These are phyloP conservation scores for Odontothrips loti DNA, from an alignment of 2,888 invertebrate genomes.

Conservation along the genomic window DNA sequence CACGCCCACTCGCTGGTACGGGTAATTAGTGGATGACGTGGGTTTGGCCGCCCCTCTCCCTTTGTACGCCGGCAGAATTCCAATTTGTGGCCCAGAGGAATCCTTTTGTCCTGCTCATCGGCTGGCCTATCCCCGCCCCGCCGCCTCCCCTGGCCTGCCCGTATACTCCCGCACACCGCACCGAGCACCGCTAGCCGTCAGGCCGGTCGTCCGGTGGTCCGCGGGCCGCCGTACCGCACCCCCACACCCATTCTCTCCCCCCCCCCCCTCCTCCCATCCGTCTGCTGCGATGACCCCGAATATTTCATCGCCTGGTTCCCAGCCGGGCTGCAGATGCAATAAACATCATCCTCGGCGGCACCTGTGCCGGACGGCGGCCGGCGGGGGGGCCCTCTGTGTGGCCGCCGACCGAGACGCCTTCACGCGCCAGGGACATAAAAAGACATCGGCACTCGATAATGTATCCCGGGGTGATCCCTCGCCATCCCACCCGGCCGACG, in stretches of 20 bases:
- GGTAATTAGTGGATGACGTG: conserved; percentile 6
- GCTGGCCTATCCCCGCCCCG: neutral
- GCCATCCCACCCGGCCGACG: neutral
- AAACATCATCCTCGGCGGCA: too few species aligned
- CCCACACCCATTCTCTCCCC: too few species aligned
- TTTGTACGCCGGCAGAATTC: conserved; percentile 6
- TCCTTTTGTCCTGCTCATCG: neutral
- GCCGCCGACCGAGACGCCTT: too few species aligned
- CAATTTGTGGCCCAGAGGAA: conserved; percentile 3
- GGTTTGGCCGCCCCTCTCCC: neutral
- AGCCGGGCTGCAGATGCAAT: too few species aligned
- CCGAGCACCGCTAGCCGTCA: neutral
- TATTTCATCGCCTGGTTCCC: too few species aligned
- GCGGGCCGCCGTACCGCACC: neutral
- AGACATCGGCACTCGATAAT: conserved; percentile 13
- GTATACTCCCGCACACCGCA: too few species aligned
- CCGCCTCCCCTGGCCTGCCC: neutral
- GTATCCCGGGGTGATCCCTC: neutral
- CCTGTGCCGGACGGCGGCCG: too few species aligned
- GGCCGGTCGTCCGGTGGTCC: neutral
- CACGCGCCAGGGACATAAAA: too few species aligned
- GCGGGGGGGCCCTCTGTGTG: too few species aligned
- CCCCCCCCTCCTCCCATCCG: too few species aligned
- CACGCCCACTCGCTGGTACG: neutral
- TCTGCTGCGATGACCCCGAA: too few species aligned